Percentiles rank a stretch among this genome's conserved stretches.
Evolutionary conservation across 2,888 invertebrate genomes (phyloP).

Genomic region (Fragum fragum): DNA sequence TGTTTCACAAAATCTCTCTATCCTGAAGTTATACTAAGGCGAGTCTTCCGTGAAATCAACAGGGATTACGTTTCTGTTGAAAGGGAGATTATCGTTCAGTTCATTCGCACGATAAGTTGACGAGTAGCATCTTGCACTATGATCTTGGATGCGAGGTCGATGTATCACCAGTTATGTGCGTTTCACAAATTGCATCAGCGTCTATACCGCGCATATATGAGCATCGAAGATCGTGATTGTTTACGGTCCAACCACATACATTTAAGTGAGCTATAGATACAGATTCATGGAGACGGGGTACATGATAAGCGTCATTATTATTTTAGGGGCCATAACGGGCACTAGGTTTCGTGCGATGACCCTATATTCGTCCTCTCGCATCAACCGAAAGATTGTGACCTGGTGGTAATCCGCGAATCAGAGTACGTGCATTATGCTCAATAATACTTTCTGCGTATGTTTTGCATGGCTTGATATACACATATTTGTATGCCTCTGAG

Average conservation of each 20-base stretch:
- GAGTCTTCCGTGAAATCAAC: no score
- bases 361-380: slow-evolving; percentile 30
- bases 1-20: slow-evolving; percentile 7
- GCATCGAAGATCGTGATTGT: no score
- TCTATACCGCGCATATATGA: slow-evolving; percentile 19
- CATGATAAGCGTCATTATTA: no score
- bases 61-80: no score
- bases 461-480: neutral
- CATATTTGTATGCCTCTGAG: no score
- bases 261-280: slow-evolving; percentile 43
- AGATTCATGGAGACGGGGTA: slow-evolving; percentile 9
- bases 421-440: slow-evolving; percentile 31
- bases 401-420: slow-evolving; percentile 22
- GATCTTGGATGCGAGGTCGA: neutral
- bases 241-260: slow-evolving; percentile 57
- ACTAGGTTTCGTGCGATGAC: neutral
- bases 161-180: neutral
- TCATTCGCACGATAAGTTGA: no score
- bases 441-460: slow-evolving; percentile 25
- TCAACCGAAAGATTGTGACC: slow-evolving; percentile 33
- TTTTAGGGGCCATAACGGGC: neutral
- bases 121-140: no score
- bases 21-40: neutral
- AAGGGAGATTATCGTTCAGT: neutral
- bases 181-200: slow-evolving; percentile 36